Evolutionary conservation across 2,113 vertebrate species (phyloP).

Genomic region (Vidua macroura): DNA sequence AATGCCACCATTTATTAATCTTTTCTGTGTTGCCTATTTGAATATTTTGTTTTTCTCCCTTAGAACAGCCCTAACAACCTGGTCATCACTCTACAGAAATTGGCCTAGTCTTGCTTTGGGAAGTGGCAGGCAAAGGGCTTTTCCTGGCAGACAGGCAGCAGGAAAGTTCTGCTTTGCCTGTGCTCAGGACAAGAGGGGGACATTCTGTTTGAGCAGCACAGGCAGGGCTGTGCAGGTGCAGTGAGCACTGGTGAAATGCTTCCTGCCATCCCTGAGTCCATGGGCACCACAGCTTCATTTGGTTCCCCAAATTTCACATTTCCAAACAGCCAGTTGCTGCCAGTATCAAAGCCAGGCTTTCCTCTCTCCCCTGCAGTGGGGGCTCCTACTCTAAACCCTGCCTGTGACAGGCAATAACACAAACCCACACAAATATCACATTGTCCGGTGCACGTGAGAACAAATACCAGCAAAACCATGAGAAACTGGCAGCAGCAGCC

Average conservation of each 20-base stretch:
- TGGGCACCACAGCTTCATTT: not conserved
- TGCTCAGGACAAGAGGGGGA: not conserved
- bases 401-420: not conserved
- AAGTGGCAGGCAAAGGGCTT: not conserved
- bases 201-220: not conserved
- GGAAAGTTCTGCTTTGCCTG: not conserved
- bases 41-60: not conserved
- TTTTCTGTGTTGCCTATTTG: not conserved
- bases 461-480: not conserved
- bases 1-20: not conserved
- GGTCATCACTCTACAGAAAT: not conserved
- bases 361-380: not conserved
- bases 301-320: not conserved
- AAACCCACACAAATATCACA: rapidly evolving
- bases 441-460: not conserved
- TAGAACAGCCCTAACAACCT: not conserved
- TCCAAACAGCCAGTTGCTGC: not conserved
- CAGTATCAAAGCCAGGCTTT: not conserved
- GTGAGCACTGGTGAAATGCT: not conserved
- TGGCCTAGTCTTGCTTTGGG: not conserved
- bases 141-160: not conserved
- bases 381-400: not conserved
- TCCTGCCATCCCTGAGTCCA: not conserved
- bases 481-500: not conserved
- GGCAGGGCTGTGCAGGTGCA: not conserved